phyloP scores from a whole-genome alignment of 2,888 invertebrate genomes.

The Thereva nobilitata region DNA sequence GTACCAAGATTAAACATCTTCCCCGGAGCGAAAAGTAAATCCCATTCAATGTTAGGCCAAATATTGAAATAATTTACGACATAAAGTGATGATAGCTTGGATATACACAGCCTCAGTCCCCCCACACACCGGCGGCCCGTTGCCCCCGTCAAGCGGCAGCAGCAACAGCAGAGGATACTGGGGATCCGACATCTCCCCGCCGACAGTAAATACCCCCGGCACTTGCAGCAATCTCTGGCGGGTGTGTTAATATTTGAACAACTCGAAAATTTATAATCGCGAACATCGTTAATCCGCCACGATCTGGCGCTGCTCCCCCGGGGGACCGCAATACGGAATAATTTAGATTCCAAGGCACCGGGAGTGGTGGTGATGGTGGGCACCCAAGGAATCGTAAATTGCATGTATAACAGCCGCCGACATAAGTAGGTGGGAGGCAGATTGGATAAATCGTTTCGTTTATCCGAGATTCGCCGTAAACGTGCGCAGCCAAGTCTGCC shows the following conservation, averaged over 20 bases:
- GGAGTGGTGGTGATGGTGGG: not conserved
- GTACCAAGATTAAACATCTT: too few relatives aligned
- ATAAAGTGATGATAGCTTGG: not conserved
- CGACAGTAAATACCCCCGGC: too few relatives aligned
- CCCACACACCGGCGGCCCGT: too few relatives aligned
- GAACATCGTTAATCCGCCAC: not conserved
- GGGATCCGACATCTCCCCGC: not conserved
- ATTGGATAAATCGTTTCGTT: not conserved
- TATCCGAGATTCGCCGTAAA: not conserved
- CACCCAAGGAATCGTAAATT: not conserved
- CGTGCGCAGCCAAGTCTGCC: not conserved
- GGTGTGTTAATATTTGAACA: too few relatives aligned
- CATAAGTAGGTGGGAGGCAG: not conserved
- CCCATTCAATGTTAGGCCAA: not conserved
- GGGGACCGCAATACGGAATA: not conserved
- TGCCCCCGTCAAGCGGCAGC: too few relatives aligned
- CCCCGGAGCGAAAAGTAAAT: too few relatives aligned
- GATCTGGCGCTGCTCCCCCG: not conserved
- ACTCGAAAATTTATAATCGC: not conserved
- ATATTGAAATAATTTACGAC: conserved; percentile 1
- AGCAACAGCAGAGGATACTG: too few relatives aligned
- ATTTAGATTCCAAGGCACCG: not conserved
- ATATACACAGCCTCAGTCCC: too few relatives aligned
- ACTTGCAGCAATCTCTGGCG: too few relatives aligned
- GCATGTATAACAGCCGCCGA: not conserved